phyloP scores from a whole-genome alignment of 2,888 invertebrate genomes.

The Anorthoa munda region DNA sequence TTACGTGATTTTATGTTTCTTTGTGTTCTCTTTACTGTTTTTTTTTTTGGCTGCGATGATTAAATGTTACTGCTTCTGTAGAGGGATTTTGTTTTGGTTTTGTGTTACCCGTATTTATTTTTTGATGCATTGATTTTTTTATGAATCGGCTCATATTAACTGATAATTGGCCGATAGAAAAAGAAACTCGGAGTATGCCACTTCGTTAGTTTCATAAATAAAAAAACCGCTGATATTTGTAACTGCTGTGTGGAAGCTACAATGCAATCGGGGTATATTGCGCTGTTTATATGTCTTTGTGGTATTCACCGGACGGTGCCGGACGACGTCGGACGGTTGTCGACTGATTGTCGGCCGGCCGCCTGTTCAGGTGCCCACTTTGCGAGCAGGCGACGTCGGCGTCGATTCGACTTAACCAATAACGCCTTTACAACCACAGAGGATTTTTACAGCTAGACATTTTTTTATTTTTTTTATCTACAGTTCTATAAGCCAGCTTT shows the following conservation, averaged over 20 bases:
- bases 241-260: slow-evolving; percentile 28
- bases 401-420: slow-evolving; percentile 19
- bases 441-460: not conserved
- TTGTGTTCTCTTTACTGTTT: slow-evolving; percentile 15
- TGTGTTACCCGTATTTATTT: not conserved
- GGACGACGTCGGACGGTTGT: slow-evolving; percentile 13
- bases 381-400: slow-evolving; percentile 15
- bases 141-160: not conserved
- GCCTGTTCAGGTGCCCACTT: slow-evolving; percentile 26
- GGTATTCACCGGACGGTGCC: slow-evolving; percentile 30
- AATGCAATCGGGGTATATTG: slow-evolving; percentile 41
- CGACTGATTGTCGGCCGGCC: not conserved
- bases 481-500: not conserved
- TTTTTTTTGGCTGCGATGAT: not conserved
- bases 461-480: too few relatives aligned
- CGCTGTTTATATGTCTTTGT: slow-evolving; percentile 54
- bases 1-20: slow-evolving; percentile 20
- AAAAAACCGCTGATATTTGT: slow-evolving; percentile 34
- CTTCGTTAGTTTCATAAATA: slow-evolving; percentile 40
- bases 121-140: not conserved
- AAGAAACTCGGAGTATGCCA: not conserved
- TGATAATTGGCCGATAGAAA: not conserved
- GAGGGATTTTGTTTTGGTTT: not conserved
- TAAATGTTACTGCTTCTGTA: not conserved
- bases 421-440: not conserved